Conservation (phyloP, 2,888 invertebrate genomes). For the Leptothorax acervorum region DNA sequence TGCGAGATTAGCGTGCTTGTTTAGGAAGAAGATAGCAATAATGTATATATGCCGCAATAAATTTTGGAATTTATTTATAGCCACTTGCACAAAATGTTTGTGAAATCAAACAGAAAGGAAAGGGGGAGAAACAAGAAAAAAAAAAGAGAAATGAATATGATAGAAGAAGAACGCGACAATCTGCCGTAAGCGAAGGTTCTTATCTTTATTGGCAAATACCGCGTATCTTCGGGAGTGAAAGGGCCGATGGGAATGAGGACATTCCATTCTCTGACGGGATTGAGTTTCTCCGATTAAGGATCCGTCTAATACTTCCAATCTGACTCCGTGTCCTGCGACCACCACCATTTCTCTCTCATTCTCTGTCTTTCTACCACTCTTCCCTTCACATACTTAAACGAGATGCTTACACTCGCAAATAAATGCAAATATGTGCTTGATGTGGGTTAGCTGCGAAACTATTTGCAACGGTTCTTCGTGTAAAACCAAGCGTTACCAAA, state of each 20-base stretch:
- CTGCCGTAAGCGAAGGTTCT: slow-evolving; percentile 76
- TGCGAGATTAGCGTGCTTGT: background rate
- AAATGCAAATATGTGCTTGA: slow-evolving; percentile 66
- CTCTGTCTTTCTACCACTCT: slow-evolving; percentile 46
- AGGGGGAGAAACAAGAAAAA: slow-evolving; percentile 13
- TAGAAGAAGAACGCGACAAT: slow-evolving; percentile 53
- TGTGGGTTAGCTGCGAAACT: slow-evolving; percentile 65
- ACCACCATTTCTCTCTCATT: slow-evolving; percentile 53
- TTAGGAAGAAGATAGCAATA: background rate
- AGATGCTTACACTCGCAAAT: slow-evolving; percentile 62
- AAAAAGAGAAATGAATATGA: background rate
- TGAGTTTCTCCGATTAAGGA: slow-evolving; percentile 80
- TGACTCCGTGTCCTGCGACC: slow-evolving; percentile 65
- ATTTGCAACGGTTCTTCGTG: slow-evolving; percentile 61
- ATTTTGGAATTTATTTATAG: slow-evolving; percentile 34
- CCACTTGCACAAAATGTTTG: slow-evolving; percentile 53
- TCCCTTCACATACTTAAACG: slow-evolving; percentile 34
- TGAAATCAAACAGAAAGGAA: slow-evolving; percentile 39
- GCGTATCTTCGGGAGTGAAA: slow-evolving; percentile 77
- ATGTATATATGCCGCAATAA: background rate
- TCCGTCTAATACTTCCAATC: slow-evolving; percentile 79
- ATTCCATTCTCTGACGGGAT: slow-evolving; percentile 79
- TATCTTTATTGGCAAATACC: slow-evolving; percentile 81
- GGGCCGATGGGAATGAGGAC: slow-evolving; percentile 78
- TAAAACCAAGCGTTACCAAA: slow-evolving; percentile 42